Evolutionary conservation across 2,888 invertebrate species (phyloP), one percentile per base, ranked within the genome.

Genomic region (Willowsia nigromaculata): DNA sequence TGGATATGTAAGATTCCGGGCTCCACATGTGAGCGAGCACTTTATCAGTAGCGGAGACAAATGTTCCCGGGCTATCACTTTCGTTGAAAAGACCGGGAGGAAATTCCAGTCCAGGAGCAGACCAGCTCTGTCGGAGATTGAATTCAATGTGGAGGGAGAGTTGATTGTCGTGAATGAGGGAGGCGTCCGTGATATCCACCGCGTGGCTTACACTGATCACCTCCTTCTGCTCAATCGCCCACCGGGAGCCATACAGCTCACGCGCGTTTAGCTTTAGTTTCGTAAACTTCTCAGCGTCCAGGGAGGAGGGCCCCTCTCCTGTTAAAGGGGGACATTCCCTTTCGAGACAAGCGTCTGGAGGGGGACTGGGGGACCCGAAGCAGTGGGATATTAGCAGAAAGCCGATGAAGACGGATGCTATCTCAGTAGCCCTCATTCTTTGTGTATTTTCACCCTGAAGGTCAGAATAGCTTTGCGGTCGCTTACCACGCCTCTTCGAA

Each of bases 121-220:
- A 95, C 97, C 97, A 97, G 50, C 96, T 96, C 93, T 97, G 97
- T 93, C 96, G 95, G 91, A 97, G 95, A 94, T 97, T 97, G 96
- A 97, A 96, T 93, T 97, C 97, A 94, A 97, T 96, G 94, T 97
- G 97, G 94, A 97, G 97, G 94, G 97, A 97, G 97, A 97, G 97
- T 93, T 97, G 97, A 94, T 97, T 97, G 90, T 97, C 97, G 93
- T 97, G 97, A 92, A 97, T 97, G 25, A 97, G 97, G 94, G 97
- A 97, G 90, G 97, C 97, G 94, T 97, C 97, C 91, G 97, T 96
- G 53, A 97, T 96, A 94, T 96, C 97, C 93, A 97, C 96, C 93
- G 96, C 96, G 94, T 97, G 97, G 93, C 96, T 96, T 59, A 97
- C 96, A 91, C 95, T 94, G 86, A 97, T 96, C 43, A 97, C 96